These are phyloP conservation scores for Eumerus sabulonum DNA, from an alignment of 2,888 invertebrate genomes.

Conservation along the genomic window DNA sequence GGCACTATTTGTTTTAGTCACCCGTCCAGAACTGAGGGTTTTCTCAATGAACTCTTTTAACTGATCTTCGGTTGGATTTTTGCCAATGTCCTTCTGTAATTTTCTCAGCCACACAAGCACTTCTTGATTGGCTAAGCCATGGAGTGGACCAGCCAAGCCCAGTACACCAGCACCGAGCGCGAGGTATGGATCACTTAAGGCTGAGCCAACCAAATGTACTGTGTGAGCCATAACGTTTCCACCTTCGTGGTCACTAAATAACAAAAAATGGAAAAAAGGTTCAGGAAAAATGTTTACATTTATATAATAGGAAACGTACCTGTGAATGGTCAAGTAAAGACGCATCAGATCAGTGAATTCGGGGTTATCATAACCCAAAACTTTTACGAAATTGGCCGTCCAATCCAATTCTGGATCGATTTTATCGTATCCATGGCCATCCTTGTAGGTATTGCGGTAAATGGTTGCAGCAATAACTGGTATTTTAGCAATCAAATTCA, in stretches of 20 bases:
- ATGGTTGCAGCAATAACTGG: constrained; percentile 92
- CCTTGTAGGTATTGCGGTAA: constrained; percentile 87
- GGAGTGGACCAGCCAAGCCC: constrained; percentile 92
- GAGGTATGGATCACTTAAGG: constrained; percentile 91
- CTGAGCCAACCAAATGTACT: constrained; percentile 91
- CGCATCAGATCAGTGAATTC: constrained; percentile 90
- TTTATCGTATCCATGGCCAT: constrained; percentile 85
- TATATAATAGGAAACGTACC: constrained; percentile 71
- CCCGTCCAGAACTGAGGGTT: constrained; percentile 91
- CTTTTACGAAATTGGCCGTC: constrained; percentile 89
- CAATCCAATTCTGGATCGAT: constrained; percentile 90
- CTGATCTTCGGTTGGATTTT: constrained; percentile 92
- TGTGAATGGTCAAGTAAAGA: constrained; percentile 91
- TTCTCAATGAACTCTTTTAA: constrained; percentile 98
- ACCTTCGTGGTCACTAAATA: constrained; percentile 87
- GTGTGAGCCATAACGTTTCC: constrained; percentile 96
- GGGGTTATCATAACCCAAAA: constrained; percentile 88
- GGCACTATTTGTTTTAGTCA: constrained; percentile 53
- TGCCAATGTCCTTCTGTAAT: constrained; percentile 90
- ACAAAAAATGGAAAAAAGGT: constrained; percentile 5
- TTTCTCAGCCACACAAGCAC: constrained; percentile 97
- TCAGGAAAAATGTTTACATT: not conserved
- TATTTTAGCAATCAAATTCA: constrained; percentile 92
- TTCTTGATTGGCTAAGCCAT: constrained; percentile 94
- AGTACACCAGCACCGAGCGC: constrained; percentile 92